These are phyloP conservation scores for Dicycla oo DNA, from an alignment of 2,888 invertebrate species.

Conservation along the genomic window DNA sequence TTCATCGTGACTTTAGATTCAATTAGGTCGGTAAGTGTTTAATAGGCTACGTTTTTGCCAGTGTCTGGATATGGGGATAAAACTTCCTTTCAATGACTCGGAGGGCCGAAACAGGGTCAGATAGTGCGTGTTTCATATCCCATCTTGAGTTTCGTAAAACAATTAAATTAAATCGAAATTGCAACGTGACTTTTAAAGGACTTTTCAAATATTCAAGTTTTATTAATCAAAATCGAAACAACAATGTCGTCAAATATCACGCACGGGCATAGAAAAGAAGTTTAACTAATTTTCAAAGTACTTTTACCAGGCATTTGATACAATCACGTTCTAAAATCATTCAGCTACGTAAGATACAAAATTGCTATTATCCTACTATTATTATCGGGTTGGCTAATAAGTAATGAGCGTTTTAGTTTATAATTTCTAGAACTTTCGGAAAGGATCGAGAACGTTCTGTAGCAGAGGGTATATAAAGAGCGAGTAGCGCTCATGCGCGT, in stretches of 20 bases:
- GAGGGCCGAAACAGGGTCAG: neutral
- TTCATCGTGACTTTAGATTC: constrained; percentile 57
- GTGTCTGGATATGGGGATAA: neutral
- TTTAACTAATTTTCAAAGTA: neutral
- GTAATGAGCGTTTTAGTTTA: too few relatives aligned
- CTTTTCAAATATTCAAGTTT: neutral
- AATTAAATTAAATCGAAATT: neutral
- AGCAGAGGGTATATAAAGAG: too few relatives aligned
- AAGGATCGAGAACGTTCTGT: too few relatives aligned
- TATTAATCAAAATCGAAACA: neutral
- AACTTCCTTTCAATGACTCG: neutral
- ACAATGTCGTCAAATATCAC: neutral
- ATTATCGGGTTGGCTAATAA: too few relatives aligned
- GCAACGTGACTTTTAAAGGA: neutral
- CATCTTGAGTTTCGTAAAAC: neutral
- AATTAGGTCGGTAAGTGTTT: constrained; percentile 9
- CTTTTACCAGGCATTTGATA: constrained; percentile 11
- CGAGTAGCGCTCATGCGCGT: too few relatives aligned
- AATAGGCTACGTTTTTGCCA: neutral
- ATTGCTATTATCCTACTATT: too few relatives aligned
- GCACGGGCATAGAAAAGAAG: neutral
- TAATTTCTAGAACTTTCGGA: too few relatives aligned
- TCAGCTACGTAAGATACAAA: neutral
- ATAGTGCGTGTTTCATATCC: neutral
- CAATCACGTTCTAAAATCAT: constrained; percentile 2